Conservation (phyloP, 2,113 vertebrate genomes). For the Charadrius vociferus region DNA sequence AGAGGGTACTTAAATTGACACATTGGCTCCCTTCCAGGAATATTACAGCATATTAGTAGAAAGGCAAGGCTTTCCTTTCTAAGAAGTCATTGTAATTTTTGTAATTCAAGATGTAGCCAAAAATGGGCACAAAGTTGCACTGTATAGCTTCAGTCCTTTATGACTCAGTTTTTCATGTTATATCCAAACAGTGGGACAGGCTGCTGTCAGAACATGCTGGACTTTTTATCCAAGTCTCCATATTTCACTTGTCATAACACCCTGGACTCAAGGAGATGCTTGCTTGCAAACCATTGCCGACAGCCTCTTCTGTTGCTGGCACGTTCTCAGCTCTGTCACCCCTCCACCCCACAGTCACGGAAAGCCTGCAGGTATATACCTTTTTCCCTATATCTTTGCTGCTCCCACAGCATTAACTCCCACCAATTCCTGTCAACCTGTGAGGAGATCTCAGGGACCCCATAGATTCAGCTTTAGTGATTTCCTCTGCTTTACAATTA, state of each 20-base stretch:
- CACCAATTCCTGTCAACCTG: not conserved
- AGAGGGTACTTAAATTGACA: slow-evolving; percentile 22
- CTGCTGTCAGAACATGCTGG: not conserved
- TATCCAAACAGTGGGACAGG: not conserved
- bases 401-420: not conserved
- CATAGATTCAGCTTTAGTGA: not conserved
- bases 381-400: not conserved
- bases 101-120: slow-evolving; percentile 33
- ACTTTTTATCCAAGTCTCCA: not conserved
- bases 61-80: slow-evolving; percentile 47
- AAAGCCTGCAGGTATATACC: not conserved
- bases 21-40: slow-evolving; percentile 25
- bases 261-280: not conserved
- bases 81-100: slow-evolving; percentile 54
- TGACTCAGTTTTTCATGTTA: slow-evolving; percentile 31
- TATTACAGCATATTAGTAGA: not conserved
- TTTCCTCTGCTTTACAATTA: slow-evolving; percentile 12
- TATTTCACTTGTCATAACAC: slow-evolving; percentile 8
- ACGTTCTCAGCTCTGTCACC: not conserved
- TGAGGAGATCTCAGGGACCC: not conserved
- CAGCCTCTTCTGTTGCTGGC: not conserved
- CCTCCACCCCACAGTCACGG: not conserved
- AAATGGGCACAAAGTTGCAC: slow-evolving; percentile 37
- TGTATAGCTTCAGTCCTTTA: not conserved
- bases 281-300: not conserved